These are phyloP conservation scores for Tigriopus californicus DNA, from an alignment of 2,888 invertebrate species.

Conservation along the genomic window DNA sequence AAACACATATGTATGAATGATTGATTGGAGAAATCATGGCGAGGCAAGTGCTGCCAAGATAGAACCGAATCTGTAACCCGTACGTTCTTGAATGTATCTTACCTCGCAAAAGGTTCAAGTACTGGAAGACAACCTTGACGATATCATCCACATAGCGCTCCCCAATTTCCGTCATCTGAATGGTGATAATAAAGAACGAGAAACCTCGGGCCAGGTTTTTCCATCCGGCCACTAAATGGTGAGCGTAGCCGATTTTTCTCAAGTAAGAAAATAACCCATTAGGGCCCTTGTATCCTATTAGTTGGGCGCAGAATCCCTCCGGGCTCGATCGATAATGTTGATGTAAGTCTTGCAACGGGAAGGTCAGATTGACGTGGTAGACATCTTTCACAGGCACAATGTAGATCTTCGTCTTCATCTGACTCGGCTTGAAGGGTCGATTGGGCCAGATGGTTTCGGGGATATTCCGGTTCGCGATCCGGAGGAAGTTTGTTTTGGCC, in stretches of 20 bases:
- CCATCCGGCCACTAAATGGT: constrained; percentile 6
- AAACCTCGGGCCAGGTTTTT: neutral
- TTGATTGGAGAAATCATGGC: no score
- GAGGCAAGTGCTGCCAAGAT: no score
- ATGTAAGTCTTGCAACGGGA: constrained; percentile 3
- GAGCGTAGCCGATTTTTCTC: neutral
- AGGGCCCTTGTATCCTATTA: constrained; percentile 9
- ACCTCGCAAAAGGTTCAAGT: neutral
- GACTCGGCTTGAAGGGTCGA: constrained; percentile 1
- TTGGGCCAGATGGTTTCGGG: constrained; percentile 12
- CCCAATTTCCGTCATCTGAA: neutral
- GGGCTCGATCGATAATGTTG: constrained; percentile 4
- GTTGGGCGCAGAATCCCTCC: neutral
- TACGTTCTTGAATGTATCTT: no score
- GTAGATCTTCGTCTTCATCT: constrained; percentile 5
- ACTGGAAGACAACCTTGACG: constrained; percentile 5
- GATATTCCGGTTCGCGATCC: constrained; percentile 8
- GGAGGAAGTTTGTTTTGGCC: neutral
- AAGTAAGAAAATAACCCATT: constrained; percentile 10
- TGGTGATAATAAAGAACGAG: constrained; percentile 4
- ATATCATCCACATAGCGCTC: constrained; percentile 6
- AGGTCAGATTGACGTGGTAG: constrained; percentile 12
- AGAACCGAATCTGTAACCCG: no score
- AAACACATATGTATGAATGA: no score
- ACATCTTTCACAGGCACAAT: constrained; percentile 13